Evolutionary conservation across 2,113 vertebrate species (phyloP).

Genomic region (Chaenocephalus aceratus): DNA sequence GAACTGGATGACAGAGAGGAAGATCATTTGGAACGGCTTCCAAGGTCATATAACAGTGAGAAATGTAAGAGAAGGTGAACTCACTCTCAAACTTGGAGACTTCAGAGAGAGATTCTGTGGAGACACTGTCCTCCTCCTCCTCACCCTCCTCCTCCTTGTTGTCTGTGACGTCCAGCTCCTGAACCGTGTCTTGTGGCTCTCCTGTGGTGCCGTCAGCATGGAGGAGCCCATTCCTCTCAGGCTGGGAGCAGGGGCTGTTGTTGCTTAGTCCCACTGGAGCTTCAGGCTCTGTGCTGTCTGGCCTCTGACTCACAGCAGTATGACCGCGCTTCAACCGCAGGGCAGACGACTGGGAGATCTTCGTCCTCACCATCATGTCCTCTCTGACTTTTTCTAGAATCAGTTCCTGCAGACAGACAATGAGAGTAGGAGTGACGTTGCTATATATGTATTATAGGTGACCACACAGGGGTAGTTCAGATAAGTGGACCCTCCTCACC

Average conservation of each 20-base stretch:
- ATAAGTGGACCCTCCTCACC: conserved; percentile 70
- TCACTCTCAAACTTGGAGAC: conserved; percentile 89
- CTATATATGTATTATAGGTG: background rate
- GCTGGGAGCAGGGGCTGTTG: conserved; percentile 42
- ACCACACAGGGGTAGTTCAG: background rate
- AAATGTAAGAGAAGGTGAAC: conserved; percentile 23
- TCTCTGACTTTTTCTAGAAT: conserved; percentile 89
- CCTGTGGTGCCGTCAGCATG: background rate
- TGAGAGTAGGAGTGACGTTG: background rate
- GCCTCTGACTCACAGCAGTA: conserved; percentile 15
- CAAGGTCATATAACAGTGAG: background rate
- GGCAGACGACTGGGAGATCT: conserved; percentile 84
- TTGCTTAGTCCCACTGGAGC: conserved; percentile 49
- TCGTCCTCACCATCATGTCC: conserved; percentile 82
- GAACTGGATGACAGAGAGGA: conserved; percentile 78
- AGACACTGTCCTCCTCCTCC: conserved; percentile 44
- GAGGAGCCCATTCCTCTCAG: conserved; percentile 40
- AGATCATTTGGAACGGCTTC: background rate
- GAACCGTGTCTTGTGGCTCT: background rate
- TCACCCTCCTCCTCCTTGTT: background rate
- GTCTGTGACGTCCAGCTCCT: conserved; percentile 33
- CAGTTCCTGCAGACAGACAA: conserved; percentile 80
- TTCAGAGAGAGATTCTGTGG: conserved; percentile 62
- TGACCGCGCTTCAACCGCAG: conserved; percentile 80
- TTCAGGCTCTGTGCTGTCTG: conserved; percentile 33